Base-by-base conservation (phyloP, 1,140 invertebrate species). In the Trissolcus basalis region DNA sequence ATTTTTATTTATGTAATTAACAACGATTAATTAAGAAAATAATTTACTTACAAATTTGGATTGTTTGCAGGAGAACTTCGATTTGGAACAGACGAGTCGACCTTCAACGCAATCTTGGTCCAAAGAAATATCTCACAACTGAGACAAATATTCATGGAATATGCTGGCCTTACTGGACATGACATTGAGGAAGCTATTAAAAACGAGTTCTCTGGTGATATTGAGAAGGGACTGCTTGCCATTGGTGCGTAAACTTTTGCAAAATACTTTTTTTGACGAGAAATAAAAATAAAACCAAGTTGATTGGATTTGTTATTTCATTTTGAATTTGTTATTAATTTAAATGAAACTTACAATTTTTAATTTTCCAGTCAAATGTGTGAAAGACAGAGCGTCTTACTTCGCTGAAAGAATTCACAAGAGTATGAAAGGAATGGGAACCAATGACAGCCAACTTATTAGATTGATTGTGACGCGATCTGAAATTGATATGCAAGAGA, bases 341-440 rank as follows among this genome's bases (percentile, higher is more conserved):
- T n/a, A n/a, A n/a, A n/a, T n/a, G n/a, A n/a, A n/a, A n/a, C n/a
- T n/a, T n/a, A n/a, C n/a, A n/a, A n/a, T n/a, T 43, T 33, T 71
- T 69, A 15, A 32, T 19, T 15, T 63, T 75, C 35, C 50, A 60
- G 74, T 61, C 53, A 73, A 68, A 53, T 71, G 49, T 79, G 93
- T 95, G 0, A 93, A 93, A 78, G 95, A 97, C 83, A 93, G 94
- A 85, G 90, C 94, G 6, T 90, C 91, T 51, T 98, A 96, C 88
- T 98, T 98, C 89, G 97, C 97, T 4, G 93, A 97, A 81, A 91
- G 93, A 49, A 89, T 98, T 7, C 92, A 98, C 83, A 93, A 95
- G 77, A 93, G 95, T 15, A 97, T 99, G 95, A 94, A 94, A 67
- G 95, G 95, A 13, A 81, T 94, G 15, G 96, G 96, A 56, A 98